Percentiles rank a stretch among this genome's conserved stretches.
Evolutionary conservation across 1,140 invertebrate genomes (phyloP).

Genomic region (Palaemon carinicauda): DNA sequence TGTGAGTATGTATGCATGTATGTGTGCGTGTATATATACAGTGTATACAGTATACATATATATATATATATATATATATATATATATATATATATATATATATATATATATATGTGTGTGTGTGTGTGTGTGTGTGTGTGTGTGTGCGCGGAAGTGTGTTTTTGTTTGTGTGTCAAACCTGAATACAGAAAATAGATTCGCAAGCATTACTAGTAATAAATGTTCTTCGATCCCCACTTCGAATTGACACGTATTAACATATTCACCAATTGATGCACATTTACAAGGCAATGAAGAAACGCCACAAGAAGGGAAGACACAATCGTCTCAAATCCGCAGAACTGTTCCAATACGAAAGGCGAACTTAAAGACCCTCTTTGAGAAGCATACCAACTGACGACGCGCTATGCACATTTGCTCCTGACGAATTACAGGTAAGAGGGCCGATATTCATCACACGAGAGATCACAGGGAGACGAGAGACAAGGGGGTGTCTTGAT

Average conservation of each 20-base stretch:
- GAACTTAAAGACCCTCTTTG: too few relatives aligned
- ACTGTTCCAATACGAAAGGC: too few relatives aligned
- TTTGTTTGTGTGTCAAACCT: too few relatives aligned
- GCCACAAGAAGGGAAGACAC: neutral
- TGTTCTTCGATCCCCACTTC: too few relatives aligned
- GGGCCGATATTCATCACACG: conserved; percentile 9
- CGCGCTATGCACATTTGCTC: conserved; percentile 10
- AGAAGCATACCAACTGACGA: neutral
- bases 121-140: neutral
- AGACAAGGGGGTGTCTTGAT: conserved; percentile 28
- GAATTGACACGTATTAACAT: neutral
- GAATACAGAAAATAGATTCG: too few relatives aligned
- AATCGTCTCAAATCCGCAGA: neutral
- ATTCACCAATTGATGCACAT: neutral
- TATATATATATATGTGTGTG: neutral
- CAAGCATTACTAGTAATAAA: neutral
- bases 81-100: too few relatives aligned
- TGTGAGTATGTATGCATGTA: too few relatives aligned
- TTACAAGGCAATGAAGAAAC: neutral
- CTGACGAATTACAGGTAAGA: conserved; percentile 18
- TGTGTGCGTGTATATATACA: too few relatives aligned
- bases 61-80: too few relatives aligned
- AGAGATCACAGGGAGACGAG: conserved; percentile 6
- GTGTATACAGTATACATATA: too few relatives aligned
- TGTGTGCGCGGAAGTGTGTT: too few relatives aligned